Conservation (phyloP, 1,140 invertebrate genomes). For the Nixonia krombeini region DNA sequence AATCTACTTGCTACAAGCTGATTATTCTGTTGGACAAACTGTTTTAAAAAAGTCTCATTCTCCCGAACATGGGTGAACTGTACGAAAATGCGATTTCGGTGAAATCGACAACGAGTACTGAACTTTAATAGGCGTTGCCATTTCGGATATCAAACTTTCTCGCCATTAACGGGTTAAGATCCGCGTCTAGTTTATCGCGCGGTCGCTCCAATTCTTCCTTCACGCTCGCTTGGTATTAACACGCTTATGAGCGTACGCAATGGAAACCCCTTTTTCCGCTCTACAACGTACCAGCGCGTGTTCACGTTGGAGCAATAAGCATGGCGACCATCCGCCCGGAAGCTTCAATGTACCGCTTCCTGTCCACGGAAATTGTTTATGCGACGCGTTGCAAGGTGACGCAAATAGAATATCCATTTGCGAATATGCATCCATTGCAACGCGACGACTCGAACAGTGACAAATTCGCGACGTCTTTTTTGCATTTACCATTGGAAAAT, state of each 20-base stretch:
- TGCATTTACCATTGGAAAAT: no score
- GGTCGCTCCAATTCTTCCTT: background rate
- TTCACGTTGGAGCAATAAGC: constrained; percentile 37
- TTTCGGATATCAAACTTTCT: background rate
- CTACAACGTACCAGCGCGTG: constrained; percentile 17
- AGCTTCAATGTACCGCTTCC: constrained; percentile 46
- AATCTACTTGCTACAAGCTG: no score
- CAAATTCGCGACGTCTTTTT: no score
- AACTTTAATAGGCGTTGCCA: no score
- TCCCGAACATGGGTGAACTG: no score
- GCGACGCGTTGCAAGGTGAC: constrained; percentile 5
- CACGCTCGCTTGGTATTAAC: background rate
- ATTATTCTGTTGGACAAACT: no score
- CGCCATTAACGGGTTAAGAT: background rate
- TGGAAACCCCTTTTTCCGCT: constrained; percentile 35
- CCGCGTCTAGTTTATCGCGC: background rate
- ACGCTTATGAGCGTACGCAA: background rate
- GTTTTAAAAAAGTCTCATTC: no score
- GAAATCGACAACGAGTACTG: no score
- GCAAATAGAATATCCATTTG: constrained; percentile 1
- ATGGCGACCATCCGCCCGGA: constrained; percentile 45
- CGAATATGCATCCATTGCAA: no score
- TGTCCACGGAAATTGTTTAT: constrained; percentile 23
- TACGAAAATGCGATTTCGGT: no score
- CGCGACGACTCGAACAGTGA: no score